These are phyloP conservation scores for Catostomus latipinnis DNA, from an alignment of 2,797 vertebrate genomes.

Conservation along the genomic window DNA sequence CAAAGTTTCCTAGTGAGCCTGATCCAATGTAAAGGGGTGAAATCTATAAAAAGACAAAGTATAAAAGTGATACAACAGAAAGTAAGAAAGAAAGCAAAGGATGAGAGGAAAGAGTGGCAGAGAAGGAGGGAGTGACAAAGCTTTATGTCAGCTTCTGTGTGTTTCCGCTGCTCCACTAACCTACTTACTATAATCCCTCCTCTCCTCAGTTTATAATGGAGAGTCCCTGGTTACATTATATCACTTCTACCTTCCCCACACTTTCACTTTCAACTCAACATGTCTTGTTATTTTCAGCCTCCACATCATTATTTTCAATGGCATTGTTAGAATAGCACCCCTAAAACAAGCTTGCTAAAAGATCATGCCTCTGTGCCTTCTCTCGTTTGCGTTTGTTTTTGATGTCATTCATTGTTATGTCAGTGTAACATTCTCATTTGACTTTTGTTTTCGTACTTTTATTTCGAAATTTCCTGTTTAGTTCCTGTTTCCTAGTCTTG, in stretches of 20 bases:
- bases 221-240: constrained; percentile 74
- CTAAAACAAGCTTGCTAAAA: neutral
- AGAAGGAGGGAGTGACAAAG: constrained; percentile 66
- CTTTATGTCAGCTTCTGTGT: constrained; percentile 57
- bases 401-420: no score
- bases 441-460: no score
- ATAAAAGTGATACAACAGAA: constrained; percentile 1
- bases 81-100: constrained; percentile 30
- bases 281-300: constrained; percentile 66
- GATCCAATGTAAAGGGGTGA: constrained; percentile 48
- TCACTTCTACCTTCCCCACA: constrained; percentile 57
- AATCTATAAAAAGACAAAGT: constrained; percentile 37
- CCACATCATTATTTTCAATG: constrained; percentile 46
- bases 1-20: constrained; percentile 43
- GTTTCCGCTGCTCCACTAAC: constrained; percentile 77
- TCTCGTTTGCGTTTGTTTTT: no score
- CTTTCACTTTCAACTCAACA: constrained; percentile 1
- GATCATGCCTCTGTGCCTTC: no score
- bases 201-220: constrained; percentile 79
- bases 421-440: no score
- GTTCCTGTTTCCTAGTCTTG: no score
- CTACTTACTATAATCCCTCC: constrained; percentile 80
- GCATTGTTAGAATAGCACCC: neutral
- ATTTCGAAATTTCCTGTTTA: no score
- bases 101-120: constrained; percentile 26